Percentiles rank a stretch among this genome's conserved stretches.
Conservation (phyloP, 2,113 vertebrate genomes). For the Forbesichthys papilliferus region DNA sequence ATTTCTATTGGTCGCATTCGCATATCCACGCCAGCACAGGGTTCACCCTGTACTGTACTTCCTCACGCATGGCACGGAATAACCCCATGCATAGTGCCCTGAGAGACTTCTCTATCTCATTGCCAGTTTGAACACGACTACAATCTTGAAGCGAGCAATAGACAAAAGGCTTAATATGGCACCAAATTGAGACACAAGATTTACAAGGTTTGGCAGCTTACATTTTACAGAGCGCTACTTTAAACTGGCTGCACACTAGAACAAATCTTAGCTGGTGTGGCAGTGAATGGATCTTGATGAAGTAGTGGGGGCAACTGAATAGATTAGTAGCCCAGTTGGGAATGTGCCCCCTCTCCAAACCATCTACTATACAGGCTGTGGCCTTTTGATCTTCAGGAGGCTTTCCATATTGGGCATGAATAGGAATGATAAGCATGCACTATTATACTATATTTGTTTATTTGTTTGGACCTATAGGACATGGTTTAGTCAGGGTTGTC, state of each 20-base stretch:
- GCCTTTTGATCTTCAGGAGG: background rate
- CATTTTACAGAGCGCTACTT: background rate
- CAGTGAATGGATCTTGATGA: background rate
- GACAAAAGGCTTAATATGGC: background rate
- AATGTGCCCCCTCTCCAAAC: background rate
- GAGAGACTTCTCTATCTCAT: no score
- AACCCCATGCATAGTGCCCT: no score
- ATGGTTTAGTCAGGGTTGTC: no score
- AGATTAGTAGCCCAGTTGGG: slow-evolving; percentile 2
- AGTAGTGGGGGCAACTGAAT: slow-evolving; percentile 1
- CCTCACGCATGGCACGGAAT: no score
- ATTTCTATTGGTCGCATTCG: slow-evolving; percentile 15
- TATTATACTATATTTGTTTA: no score
- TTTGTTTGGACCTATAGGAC: no score
- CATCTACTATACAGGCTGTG: background rate
- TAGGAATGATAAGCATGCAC: no score
- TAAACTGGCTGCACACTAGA: background rate
- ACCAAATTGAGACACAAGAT: background rate
- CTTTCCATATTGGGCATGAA: background rate
- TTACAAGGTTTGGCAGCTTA: background rate
- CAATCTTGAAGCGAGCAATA: no score
- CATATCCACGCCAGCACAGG: background rate
- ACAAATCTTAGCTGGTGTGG: background rate
- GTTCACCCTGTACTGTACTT: no score
- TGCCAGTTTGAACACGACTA: no score